phyloP scores from a whole-genome alignment of 2,113 vertebrate species.

The Syngnathus floridae region DNA sequence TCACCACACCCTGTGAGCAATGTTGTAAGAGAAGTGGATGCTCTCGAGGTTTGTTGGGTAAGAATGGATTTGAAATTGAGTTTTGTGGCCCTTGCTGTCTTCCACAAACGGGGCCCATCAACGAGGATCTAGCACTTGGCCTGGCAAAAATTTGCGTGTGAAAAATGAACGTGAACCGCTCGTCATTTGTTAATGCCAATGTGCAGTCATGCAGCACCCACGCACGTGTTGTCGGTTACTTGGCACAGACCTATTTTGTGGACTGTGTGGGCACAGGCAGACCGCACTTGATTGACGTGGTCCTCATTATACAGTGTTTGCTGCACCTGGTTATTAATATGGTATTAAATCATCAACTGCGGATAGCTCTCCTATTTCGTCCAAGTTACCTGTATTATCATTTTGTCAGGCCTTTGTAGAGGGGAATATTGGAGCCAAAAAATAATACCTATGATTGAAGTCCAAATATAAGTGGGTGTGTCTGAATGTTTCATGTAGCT shows the following conservation, averaged over 20 bases:
- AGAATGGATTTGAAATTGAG: neutral
- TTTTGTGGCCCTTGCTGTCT: neutral
- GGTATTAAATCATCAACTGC: neutral
- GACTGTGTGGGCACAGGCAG: slow-evolving; percentile 36
- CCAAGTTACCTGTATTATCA: neutral
- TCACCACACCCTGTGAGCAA: neutral
- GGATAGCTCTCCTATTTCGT: neutral
- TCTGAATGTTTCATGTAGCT: neutral
- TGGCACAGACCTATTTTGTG: slow-evolving; percentile 37
- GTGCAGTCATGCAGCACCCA: slow-evolving; percentile 27
- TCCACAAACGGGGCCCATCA: neutral
- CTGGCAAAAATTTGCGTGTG: slow-evolving; percentile 4
- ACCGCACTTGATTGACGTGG: slow-evolving; percentile 33
- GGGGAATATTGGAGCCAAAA: neutral
- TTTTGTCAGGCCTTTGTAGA: neutral
- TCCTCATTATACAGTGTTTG: slow-evolving; percentile 10
- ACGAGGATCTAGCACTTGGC: neutral
- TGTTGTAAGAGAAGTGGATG: neutral
- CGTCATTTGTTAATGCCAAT: slow-evolving; percentile 16
- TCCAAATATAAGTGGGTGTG: neutral
- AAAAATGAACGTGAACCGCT: slow-evolving; percentile 4
- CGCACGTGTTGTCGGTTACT: slow-evolving; percentile 32
- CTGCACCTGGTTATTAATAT: slow-evolving; percentile 2
- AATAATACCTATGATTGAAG: no score
- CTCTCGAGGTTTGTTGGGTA: neutral